Percentiles rank a stretch among this genome's conserved stretches.
These are phyloP conservation scores for Silurus meridionalis DNA, from an alignment of 2,113 vertebrate species.

Conservation along the genomic window DNA sequence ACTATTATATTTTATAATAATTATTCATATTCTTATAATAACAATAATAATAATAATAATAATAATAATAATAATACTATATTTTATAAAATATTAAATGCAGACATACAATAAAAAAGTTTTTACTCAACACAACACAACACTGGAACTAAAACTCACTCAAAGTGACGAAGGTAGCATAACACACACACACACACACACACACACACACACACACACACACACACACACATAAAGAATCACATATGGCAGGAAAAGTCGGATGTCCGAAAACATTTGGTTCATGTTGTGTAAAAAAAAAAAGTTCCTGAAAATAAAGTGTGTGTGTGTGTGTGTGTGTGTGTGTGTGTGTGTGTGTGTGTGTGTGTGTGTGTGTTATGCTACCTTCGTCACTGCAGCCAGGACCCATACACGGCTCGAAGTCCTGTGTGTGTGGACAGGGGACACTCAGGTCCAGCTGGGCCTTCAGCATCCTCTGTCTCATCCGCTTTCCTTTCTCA, in stretches of 20 bases:
- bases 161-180: slow-evolving; percentile 89
- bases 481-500: slow-evolving; percentile 96
- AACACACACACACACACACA: neutral
- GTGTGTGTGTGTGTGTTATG: neutral
- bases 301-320: neutral
- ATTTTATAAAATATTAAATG: no score
- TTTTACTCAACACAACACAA: no score
- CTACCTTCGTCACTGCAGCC: slow-evolving; percentile 96
- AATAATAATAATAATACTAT: no score
- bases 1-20: no score
- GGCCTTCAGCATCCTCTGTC: slow-evolving; percentile 97
- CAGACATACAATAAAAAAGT: no score
- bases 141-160: no score
- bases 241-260: no score
- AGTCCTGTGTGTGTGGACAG: slow-evolving; percentile 96
- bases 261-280: no score
- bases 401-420: slow-evolving; percentile 97
- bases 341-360: neutral
- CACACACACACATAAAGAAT: neutral
- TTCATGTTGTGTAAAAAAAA: neutral
- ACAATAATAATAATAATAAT: no score
- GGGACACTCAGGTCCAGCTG: slow-evolving; percentile 95
- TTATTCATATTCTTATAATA: no score
- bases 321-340: neutral
- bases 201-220: neutral